Evolutionary conservation across 2,888 invertebrate genomes (phyloP).

Genomic region (Ophioninae sp.): DNA sequence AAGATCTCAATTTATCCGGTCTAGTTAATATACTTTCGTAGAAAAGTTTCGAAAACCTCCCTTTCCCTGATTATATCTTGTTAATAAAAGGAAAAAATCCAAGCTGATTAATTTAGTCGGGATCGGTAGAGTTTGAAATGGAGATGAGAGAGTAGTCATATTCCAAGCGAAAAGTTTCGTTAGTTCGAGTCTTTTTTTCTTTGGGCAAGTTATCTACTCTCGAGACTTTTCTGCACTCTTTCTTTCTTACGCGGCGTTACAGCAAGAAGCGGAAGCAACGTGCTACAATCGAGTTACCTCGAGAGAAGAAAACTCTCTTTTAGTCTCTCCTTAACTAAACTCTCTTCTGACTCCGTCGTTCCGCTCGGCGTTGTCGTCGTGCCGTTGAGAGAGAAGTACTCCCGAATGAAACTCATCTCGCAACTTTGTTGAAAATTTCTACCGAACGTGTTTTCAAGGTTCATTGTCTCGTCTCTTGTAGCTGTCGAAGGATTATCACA

Average conservation of each 20-base stretch:
- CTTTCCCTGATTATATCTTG: neutral
- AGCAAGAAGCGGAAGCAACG: constrained; percentile 38
- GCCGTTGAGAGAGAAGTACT: constrained; percentile 34
- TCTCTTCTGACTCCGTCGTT: constrained; percentile 33
- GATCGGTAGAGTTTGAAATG: constrained; percentile 34
- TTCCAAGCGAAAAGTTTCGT: constrained; percentile 43
- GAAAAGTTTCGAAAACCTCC: neutral
- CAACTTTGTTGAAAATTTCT: constrained; percentile 60
- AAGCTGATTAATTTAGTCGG: constrained; percentile 44
- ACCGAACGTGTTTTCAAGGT: constrained; percentile 56
- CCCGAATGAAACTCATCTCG: constrained; percentile 59
- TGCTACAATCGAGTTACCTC: constrained; percentile 58
- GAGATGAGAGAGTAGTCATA: constrained; percentile 37
- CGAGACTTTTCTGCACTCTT: constrained; percentile 43
- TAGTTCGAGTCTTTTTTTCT: constrained; percentile 11
- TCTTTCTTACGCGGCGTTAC: constrained; percentile 39
- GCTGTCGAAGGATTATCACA: neutral
- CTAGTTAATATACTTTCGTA: neutral
- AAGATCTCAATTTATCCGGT: neutral
- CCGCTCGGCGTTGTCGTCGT: constrained; percentile 22
- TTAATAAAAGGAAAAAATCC: neutral
- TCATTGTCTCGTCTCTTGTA: constrained; percentile 47
- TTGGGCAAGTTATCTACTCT: constrained; percentile 48
- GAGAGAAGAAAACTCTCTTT: constrained; percentile 58
- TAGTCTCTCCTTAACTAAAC: constrained; percentile 54